Evolutionary conservation across 1,140 invertebrate genomes (phyloP), one percentile per base, ranked within the genome.

Genomic region (Lepidurus arcticus): DNA sequence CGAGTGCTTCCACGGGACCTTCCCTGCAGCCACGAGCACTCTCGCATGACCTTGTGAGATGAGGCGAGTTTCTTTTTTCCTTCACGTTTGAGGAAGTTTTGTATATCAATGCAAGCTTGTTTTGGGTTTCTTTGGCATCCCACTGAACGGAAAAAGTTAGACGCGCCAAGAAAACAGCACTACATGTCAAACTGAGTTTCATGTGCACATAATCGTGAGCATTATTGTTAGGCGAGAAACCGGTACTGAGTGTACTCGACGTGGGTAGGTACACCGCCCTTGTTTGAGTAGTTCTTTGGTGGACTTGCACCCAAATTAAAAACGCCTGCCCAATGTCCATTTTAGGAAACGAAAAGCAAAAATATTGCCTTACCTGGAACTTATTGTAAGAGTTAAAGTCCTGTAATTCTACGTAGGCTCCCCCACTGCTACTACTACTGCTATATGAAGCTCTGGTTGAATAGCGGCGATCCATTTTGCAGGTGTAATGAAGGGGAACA

Each of bases 311-410:
- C 9, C 53, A 65, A 65, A 65, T 65, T 13, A 65, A 65, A 16
- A 9, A 65, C 1, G 3, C 8, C 53, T 13, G 6, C 53, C 53
- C 9, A 16, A 42, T 75, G 34, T 24, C 74, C 75, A 44, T 47
- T 47, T 47, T 44, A 45, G 45, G n/a, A 76, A 26, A 26, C 44
- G 44, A 26, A n/a, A 76, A 26, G 75, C 44, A 34, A 47, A 16
- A 26, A 65, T 21, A 44, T 44, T n/a, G 16, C 65, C 76, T 44
- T 47, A 76, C 76, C 76, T 76, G 76, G 76, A 76, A 45, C 44
- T 76, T 76, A 65, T 76, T 76, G 76, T 76, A 65, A 26, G 16
- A 45, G 45, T 76, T 76, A 65, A 47, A 76, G 16, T 65, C 76
- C 44, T 76, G 76, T 11, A 76, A 16, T 76, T 76, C 76, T 45